These are phyloP conservation scores for Yponomeuta evonymella DNA, from an alignment of 2,888 invertebrate species.

Conservation along the genomic window DNA sequence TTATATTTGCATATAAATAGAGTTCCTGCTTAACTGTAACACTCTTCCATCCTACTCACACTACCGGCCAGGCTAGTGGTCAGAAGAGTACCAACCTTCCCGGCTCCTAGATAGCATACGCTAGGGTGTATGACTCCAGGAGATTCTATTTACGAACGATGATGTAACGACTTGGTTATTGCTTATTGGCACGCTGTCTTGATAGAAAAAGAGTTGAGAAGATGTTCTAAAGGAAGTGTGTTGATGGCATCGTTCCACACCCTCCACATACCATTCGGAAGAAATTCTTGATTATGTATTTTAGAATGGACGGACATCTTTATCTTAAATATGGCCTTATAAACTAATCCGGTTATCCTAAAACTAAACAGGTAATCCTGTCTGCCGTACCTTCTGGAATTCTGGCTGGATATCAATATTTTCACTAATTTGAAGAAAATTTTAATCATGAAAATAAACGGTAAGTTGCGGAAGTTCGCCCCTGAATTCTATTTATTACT, in stretches of 20 bases:
- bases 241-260: not conserved
- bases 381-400: no score
- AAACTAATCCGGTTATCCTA: no score
- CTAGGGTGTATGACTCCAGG: constrained; percentile 59
- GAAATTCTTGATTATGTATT: no score
- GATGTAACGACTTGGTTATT: constrained; percentile 54
- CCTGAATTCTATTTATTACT: not conserved
- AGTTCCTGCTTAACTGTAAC: constrained; percentile 77
- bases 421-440: not conserved
- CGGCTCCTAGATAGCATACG: constrained; percentile 62
- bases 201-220: constrained; percentile 20
- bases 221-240: not conserved
- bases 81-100: constrained; percentile 32
- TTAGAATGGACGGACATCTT: no score
- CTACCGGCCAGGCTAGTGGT: constrained; percentile 29
- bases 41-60: constrained; percentile 65
- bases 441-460: not conserved
- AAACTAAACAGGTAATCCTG: no score
- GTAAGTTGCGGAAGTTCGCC: not conserved
- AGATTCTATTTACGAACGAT: constrained; percentile 68
- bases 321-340: no score
- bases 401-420: no score
- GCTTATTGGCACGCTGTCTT: constrained; percentile 24
- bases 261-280: no score
- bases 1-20: constrained; percentile 77